Evolutionary conservation across 1,140 invertebrate genomes (phyloP).

Genomic region (Drosophila biarmipes): DNA sequence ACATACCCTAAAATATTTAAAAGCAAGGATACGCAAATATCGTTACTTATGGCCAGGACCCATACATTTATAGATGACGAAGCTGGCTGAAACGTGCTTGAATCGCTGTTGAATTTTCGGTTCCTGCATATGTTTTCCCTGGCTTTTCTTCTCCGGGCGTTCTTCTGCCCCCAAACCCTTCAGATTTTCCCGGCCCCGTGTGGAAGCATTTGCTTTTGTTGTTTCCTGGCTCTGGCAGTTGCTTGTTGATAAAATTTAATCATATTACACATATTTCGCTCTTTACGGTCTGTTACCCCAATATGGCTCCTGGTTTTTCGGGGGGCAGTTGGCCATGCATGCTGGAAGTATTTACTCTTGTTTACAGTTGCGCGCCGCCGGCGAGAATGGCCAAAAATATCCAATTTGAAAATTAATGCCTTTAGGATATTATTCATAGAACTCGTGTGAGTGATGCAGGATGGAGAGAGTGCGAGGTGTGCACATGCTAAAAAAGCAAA

Average conservation of each 20-base stretch:
- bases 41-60: conserved; percentile 50
- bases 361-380: conserved; percentile 73
- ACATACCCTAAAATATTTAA: conserved; percentile 1
- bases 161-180: not conserved
- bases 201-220: conserved; percentile 44
- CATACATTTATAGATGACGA: conserved; percentile 53
- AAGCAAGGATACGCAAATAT: conserved; percentile 9
- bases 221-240: conserved; percentile 26
- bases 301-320: conserved; percentile 53
- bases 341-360: conserved; percentile 63
- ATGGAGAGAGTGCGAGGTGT: conserved; percentile 4
- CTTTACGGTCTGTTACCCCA: conserved; percentile 81
- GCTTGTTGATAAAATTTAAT: conserved; percentile 81
- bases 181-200: not conserved
- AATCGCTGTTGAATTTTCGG: conserved; percentile 17
- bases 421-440: conserved; percentile 82
- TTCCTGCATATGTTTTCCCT: conserved; percentile 32
- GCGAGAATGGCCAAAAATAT: conserved; percentile 78
- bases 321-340: conserved; percentile 12
- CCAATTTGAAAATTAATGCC: conserved; percentile 82
- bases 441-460: conserved; percentile 47
- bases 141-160: conserved; percentile 12
- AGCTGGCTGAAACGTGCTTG: conserved; percentile 44
- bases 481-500: conserved; percentile 14
- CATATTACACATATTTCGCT: conserved; percentile 83